Evolutionary conservation across 2,888 invertebrate species (phyloP).

Genomic region (Athripsodes cinereus): DNA sequence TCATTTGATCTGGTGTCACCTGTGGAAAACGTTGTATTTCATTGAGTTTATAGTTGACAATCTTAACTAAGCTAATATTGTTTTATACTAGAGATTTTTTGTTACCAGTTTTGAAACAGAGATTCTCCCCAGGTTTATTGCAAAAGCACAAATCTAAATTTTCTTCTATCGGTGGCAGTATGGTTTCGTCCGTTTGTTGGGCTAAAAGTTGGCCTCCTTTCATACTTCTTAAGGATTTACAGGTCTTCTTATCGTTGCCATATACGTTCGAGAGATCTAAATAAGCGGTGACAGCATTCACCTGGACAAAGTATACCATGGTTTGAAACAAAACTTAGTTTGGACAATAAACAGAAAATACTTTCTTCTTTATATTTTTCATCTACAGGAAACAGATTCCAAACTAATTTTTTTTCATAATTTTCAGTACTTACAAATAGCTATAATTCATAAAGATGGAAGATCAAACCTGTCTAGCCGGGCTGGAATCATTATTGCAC

Average conservation of each 20-base stretch:
- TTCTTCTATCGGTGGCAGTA: conserved; percentile 29
- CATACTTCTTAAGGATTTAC: conserved; percentile 29
- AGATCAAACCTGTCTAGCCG: neutral
- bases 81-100: neutral
- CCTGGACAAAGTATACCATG: no score
- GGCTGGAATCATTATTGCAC: neutral
- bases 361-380: no score
- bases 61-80: no score
- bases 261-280: conserved; percentile 36
- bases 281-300: conserved; percentile 30
- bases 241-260: conserved; percentile 29
- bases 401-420: neutral
- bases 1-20: conserved; percentile 43
- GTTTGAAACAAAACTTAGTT: no score
- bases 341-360: no score
- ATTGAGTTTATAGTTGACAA: no score
- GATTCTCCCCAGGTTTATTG: conserved; percentile 7
- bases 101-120: conserved; percentile 22
- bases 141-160: conserved; percentile 9
- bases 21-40: no score
- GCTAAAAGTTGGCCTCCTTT: conserved; percentile 30
- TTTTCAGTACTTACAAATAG: neutral
- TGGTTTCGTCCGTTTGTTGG: conserved; percentile 26
- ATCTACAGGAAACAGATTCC: no score
- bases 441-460: no score